phyloP scores from a whole-genome alignment of 2,888 invertebrate genomes.

The Petrolisthes manimaculis region DNA sequence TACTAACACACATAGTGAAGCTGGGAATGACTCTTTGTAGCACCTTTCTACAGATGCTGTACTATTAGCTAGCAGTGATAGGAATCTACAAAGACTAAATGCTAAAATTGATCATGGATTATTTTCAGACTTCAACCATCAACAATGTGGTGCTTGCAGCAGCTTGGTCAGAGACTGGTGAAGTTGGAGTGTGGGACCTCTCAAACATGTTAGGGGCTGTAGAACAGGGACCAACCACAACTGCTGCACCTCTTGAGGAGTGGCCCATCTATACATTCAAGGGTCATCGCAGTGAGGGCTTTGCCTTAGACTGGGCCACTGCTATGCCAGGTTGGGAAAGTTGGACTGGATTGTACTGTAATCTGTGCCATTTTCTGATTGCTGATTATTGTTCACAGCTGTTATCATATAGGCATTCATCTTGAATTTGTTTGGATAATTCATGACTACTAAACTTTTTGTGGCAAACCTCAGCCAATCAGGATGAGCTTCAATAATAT shows the following conservation, averaged over 20 bases:
- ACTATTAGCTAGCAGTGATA: too few species aligned
- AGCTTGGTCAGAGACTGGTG: constrained; percentile 94
- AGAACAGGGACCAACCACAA: constrained; percentile 74
- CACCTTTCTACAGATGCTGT: too few species aligned
- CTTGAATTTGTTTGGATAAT: too few species aligned
- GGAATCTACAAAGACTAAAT: too few species aligned
- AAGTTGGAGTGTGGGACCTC: constrained; percentile 93
- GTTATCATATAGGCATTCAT: too few species aligned
- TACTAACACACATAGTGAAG: too few species aligned
- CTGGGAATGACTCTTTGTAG: too few species aligned
- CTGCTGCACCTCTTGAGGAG: constrained; percentile 67
- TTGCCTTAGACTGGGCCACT: constrained; percentile 92
- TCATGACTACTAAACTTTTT: too few species aligned
- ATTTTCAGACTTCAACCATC: constrained; percentile 69
- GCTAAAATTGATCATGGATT: background rate
- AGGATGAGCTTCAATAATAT: too few species aligned
- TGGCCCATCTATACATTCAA: constrained; percentile 86
- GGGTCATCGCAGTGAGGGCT: constrained; percentile 95
- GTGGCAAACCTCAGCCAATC: too few species aligned
- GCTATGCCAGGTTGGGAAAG: constrained; percentile 78
- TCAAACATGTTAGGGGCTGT: constrained; percentile 84
- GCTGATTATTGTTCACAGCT: background rate
- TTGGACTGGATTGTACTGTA: background rate
- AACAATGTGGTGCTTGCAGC: constrained; percentile 77
- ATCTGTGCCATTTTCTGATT: background rate